Conservation (phyloP, 2,113 vertebrate species). For the Dasyurus viverrinus region DNA sequence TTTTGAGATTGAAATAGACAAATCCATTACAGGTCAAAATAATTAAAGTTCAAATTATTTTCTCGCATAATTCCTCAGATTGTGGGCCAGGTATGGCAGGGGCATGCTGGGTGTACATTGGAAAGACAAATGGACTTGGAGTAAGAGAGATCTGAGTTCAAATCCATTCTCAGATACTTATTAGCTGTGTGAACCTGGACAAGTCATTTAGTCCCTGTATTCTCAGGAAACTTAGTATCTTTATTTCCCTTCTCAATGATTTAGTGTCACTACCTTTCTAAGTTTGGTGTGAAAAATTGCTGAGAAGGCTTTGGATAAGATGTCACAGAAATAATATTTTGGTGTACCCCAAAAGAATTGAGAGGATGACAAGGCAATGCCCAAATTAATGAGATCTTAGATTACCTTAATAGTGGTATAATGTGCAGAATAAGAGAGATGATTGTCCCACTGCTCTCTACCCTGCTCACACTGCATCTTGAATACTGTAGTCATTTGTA, state of each 20-base stretch:
- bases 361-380: neutral
- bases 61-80: neutral
- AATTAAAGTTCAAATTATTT: neutral
- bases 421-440: neutral
- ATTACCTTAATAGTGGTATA: neutral
- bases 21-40: neutral
- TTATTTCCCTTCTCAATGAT: neutral
- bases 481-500: neutral
- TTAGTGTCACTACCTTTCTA: neutral
- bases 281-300: neutral
- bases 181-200: no score
- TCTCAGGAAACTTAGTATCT: neutral
- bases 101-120: neutral
- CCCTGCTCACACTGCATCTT: neutral
- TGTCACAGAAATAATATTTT: neutral
- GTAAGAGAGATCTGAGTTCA: neutral
- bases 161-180: no score
- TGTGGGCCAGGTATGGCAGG: no score
- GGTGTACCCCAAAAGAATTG: neutral
- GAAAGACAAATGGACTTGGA: neutral
- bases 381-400: neutral
- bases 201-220: no score
- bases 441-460: neutral
- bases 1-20: neutral
- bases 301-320: neutral